These are phyloP conservation scores for Isotomurus palustris DNA, from an alignment of 2,888 invertebrate genomes.

Conservation along the genomic window DNA sequence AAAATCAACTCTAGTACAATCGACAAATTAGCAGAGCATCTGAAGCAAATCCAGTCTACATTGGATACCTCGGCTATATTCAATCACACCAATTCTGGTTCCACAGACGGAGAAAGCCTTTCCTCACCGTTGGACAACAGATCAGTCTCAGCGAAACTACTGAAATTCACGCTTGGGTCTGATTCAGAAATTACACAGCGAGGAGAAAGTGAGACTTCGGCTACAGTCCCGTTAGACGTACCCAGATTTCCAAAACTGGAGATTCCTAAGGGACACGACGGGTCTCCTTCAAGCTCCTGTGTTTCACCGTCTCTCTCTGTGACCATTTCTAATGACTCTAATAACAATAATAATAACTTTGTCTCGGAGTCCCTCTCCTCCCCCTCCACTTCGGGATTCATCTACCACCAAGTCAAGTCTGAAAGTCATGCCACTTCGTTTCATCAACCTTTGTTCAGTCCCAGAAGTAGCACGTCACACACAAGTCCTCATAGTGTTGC, in stretches of 20 bases:
- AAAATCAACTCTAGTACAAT: constrained; percentile 31
- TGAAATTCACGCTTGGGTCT: not conserved
- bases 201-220: not conserved
- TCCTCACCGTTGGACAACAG: not conserved
- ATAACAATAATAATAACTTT: constrained; percentile 22
- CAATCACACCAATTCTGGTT: not conserved
- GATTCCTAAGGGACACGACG: not conserved
- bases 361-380: not conserved
- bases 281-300: constrained; percentile 1
- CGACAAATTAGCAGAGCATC: constrained; percentile 34
- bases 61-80: not conserved
- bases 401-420: not conserved
- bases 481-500: not conserved
- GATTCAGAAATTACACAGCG: too few species aligned
- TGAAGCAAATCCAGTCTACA: constrained; percentile 17
- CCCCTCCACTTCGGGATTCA: not conserved
- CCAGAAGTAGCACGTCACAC: too few species aligned
- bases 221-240: constrained; percentile 3
- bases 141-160: not conserved
- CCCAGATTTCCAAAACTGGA: not conserved
- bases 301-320: constrained; percentile 4
- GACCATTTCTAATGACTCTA: constrained; percentile 27
- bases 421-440: constrained; percentile 14
- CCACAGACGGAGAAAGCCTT: not conserved
- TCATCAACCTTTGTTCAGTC: too few species aligned